Conservation (phyloP, 2,113 vertebrate species). For the Cyphomyrus discorhynchus region DNA sequence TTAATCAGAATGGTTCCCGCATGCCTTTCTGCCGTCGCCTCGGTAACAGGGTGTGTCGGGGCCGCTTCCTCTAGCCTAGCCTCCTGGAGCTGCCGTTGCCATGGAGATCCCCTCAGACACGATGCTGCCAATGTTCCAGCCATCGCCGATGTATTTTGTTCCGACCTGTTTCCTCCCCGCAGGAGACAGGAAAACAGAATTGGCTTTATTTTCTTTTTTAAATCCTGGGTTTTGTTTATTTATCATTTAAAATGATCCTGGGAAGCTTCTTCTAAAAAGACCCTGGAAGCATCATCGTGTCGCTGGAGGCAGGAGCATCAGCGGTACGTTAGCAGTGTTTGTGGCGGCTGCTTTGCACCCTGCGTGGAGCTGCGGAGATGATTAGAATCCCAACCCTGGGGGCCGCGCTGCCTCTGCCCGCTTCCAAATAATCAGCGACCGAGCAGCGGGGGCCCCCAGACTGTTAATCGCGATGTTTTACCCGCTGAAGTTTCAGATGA, state of each 20-base stretch:
- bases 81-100: background rate
- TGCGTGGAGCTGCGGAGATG: background rate
- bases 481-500: background rate
- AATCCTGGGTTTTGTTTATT: background rate
- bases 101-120: slow-evolving; percentile 3
- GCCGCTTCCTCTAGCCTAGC: background rate
- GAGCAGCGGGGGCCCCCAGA: background rate
- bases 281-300: background rate
- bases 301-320: background rate
- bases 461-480: background rate
- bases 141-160: background rate
- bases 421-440: background rate
- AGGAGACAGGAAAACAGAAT: background rate
- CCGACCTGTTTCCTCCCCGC: background rate
- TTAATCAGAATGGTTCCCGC: background rate
- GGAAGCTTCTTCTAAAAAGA: background rate
- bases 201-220: background rate
- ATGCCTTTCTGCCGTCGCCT: background rate
- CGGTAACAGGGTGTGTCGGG: background rate
- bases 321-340: background rate
- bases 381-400: background rate
- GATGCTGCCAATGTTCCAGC: slow-evolving; percentile 4
- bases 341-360: background rate
- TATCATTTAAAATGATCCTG: background rate
- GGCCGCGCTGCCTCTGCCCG: background rate